Evolutionary conservation across 1,140 invertebrate genomes (phyloP), one percentile per base, ranked within the genome.

Genomic region (Halyomorpha halys): DNA sequence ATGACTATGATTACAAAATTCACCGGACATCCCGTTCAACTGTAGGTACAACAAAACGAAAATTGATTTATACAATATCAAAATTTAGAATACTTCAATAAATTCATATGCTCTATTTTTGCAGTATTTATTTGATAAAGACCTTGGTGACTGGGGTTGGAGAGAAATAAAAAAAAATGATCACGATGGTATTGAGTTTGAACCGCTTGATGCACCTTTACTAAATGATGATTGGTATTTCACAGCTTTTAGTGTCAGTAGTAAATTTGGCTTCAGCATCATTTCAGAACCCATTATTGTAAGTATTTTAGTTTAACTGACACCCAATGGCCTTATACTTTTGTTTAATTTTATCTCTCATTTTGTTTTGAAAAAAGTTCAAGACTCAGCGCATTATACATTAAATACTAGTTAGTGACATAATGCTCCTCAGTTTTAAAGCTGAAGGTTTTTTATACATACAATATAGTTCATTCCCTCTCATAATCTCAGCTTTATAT

Each of bases 81-180:
- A 39, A 56, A 56, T 56, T 23, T 49, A n/a, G 16, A 49, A 49
- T 49, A 19, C n/a, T 49, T n/a, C n/a, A 9, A 19, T 6, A 49
- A 49, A 6, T 18, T 15, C n/a, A 6, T 21, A 11, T 49, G 1
- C 2, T 49, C n/a, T 19, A 27, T 59, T 30, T 59, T 66, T 63
- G 4, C 59, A 73, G 69, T 76, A 76, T 56, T 74, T 79, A 60
- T 79, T 72, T 67, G 78, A 79, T 69, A 65, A 72, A 0, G 72
- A 71, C 19, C 73, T 71, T 61, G 71, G 71, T 51, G 76, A 79
- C 61, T 80, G 79, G 76, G 76, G 73, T 1, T 80, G 78, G 77
- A 66, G 69, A 44, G 74, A 76, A 61, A 71, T 76, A 45, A 68
- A 67, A 59, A 75, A 76, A 23, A 75, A 76, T 47, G 75, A 74